phyloP scores from a whole-genome alignment of 2,113 vertebrate genomes.

The Lipophrys pholis region DNA sequence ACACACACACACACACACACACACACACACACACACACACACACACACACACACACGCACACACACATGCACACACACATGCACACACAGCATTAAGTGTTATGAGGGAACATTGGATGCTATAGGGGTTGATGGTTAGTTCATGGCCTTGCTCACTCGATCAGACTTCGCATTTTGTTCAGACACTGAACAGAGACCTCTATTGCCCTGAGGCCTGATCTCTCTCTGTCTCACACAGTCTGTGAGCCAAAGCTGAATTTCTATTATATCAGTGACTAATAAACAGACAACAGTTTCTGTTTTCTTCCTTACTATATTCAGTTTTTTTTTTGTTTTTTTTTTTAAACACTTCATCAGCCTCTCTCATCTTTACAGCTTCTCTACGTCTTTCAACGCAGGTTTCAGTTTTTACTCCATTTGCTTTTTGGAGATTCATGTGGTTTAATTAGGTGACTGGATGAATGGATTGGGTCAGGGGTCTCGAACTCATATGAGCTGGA shows the following conservation, averaged over 20 bases:
- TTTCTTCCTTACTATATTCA: slow-evolving; percentile 17
- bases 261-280: slow-evolving; percentile 45
- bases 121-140: slow-evolving; percentile 64
- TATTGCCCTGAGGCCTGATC: slow-evolving; percentile 52
- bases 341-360: slow-evolving; percentile 5
- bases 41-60: slow-evolving; percentile 4
- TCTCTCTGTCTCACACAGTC: slow-evolving; percentile 40
- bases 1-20: background rate
- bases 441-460: background rate
- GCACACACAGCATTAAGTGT: slow-evolving; percentile 36
- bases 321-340: background rate
- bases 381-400: background rate
- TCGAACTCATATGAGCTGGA: background rate
- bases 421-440: background rate
- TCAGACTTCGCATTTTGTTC: slow-evolving; percentile 74
- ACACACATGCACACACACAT: background rate
- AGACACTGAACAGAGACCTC: slow-evolving; percentile 75
- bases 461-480: slow-evolving; percentile 1
- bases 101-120: slow-evolving; percentile 46
- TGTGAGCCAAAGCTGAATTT: slow-evolving; percentile 54
- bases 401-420: slow-evolving; percentile 6
- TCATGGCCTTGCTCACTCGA: slow-evolving; percentile 68
- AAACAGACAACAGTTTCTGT: slow-evolving; percentile 9
- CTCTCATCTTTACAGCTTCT: slow-evolving; percentile 1
- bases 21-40: slow-evolving; percentile 15